Evolutionary conservation across 2,797 vertebrate genomes (phyloP).

Genomic region (Dicrostonyx torquatus): DNA sequence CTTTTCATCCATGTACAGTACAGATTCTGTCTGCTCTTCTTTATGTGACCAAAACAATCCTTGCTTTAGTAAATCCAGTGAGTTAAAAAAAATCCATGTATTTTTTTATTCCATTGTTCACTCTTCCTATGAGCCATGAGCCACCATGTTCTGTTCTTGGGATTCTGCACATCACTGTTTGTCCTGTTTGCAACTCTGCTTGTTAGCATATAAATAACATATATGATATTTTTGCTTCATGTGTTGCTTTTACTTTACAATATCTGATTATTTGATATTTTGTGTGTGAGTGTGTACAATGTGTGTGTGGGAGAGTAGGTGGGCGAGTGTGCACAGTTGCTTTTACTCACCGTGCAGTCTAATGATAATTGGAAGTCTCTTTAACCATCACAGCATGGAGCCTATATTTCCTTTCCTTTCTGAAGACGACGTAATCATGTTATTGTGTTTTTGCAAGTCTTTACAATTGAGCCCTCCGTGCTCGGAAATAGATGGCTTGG

Average conservation of each 20-base stretch:
- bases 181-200: background rate
- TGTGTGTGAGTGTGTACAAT: background rate
- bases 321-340: background rate
- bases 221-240: slow-evolving; percentile 44
- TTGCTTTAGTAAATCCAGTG: slow-evolving; percentile 11
- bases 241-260: background rate
- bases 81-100: background rate
- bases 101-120: background rate
- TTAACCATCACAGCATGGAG: background rate
- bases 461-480: slow-evolving; percentile 15
- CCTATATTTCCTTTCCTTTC: background rate
- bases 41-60: slow-evolving; percentile 19
- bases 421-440: slow-evolving; percentile 21
- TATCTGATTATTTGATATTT: background rate
- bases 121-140: background rate
- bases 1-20: background rate
- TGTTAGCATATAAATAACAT: slow-evolving; percentile 23
- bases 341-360: background rate
- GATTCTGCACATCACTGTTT: background rate
- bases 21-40: background rate
- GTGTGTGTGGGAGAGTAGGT: background rate
- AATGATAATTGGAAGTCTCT: background rate
- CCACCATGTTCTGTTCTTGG: background rate
- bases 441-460: slow-evolving; percentile 9
- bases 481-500: slow-evolving; percentile 12